Evolutionary conservation across 2,888 invertebrate species (phyloP), one percentile per base, ranked within the genome.

Genomic region (Lymantria dispar): DNA sequence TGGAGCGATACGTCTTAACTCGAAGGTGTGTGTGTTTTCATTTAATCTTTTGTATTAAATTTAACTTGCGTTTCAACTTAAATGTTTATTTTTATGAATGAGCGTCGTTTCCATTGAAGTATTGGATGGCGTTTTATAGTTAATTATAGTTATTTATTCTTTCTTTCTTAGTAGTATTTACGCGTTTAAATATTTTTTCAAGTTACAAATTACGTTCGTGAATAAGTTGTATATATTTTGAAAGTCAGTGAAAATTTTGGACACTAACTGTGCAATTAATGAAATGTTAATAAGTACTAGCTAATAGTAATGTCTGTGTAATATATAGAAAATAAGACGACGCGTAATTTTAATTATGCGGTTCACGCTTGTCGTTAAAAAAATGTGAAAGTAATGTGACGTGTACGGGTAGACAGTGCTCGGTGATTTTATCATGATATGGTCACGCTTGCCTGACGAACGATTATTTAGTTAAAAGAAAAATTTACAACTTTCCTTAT

Each of bases 381-480:
- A 81, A 82, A 79, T 83, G 83, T 83, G 83, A 83, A 83, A 83
- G 83, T 82, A 70, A 68, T 71, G 68, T 59, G 64, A 70, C 51
- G 67, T 64, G 62, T 67, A 48, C 42, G 37, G 40, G 56, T 49
- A 43, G 47, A 55, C 22, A 42, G 42, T 55, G 54, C 62, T 65
- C 61, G 54, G 48, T 47, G 59, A 50, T 64, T 69, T 64, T 69
- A 74, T 72, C 70, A 71, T 60, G 67, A 64, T 71, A 55, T 47
- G 52, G 80, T 74, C 76, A 78, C 76, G 80, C 62, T 68, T 66
- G 65, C 48, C 58, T 68, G 72, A 54, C 50, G 29, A n/a, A 42
- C 22, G 22, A 30, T 42, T 11, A 31, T 31, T 31, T 13, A 14
- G 10, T n/a, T 9, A 13, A 14, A 10, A 33, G n/a, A n/a, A 36